phyloP scores from a whole-genome alignment of 2,797 vertebrate genomes.

The Sebastes ruberrimus region DNA sequence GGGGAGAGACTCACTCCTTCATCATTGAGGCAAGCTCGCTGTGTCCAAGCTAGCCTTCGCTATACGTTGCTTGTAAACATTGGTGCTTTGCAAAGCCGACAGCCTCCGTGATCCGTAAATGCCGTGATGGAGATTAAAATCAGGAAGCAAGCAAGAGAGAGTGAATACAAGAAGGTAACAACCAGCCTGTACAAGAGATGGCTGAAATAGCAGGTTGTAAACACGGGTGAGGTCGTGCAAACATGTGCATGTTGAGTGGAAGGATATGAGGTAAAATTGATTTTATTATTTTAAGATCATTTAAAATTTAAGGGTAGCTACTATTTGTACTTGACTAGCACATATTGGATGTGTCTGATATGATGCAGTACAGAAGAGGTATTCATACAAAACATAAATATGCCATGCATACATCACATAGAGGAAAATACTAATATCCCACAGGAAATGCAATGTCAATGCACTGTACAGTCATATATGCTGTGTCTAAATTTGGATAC shows the following conservation, averaged over 20 bases:
- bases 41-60: neutral
- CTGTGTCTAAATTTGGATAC: no score
- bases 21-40: neutral
- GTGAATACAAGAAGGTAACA: neutral
- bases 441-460: neutral
- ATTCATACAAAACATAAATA: neutral
- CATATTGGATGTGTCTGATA: neutral
- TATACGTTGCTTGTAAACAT: neutral
- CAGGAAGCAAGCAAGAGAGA: neutral
- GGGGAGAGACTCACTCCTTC: neutral
- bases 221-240: neutral
- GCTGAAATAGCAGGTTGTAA: constrained; percentile 7
- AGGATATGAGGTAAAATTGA: fast-evolving
- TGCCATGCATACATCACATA: neutral
- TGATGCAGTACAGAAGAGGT: neutral
- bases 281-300: neutral
- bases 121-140: constrained; percentile 22
- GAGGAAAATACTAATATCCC: neutral
- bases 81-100: neutral
- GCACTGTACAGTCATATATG: neutral
- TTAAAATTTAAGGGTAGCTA: neutral
- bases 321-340: neutral
- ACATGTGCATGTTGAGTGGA: neutral
- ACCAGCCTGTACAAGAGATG: neutral
- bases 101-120: constrained; percentile 14